phyloP scores from a whole-genome alignment of 2,113 vertebrate genomes.

The Zapus hudsonius region DNA sequence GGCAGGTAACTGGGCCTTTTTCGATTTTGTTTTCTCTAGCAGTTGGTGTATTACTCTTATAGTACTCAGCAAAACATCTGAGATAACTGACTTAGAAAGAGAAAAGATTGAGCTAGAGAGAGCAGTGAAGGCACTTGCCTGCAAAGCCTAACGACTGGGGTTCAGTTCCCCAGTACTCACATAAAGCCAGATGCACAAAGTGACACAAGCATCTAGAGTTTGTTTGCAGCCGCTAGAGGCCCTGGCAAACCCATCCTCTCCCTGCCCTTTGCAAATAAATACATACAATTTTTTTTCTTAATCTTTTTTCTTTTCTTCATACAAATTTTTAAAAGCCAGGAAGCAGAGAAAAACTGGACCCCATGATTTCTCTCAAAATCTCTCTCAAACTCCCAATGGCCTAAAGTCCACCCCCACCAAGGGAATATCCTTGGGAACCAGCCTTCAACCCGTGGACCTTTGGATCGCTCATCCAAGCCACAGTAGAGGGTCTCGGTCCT shows the following conservation, averaged over 20 bases:
- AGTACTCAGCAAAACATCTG: background rate
- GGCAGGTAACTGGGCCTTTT: background rate
- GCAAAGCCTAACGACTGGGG: too few relatives aligned
- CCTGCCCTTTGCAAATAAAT: too few relatives aligned
- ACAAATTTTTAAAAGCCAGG: background rate
- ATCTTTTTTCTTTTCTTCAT: too few relatives aligned
- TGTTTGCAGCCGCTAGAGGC: too few relatives aligned
- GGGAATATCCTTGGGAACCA: background rate
- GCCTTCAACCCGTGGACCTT: background rate
- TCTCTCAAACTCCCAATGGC: background rate
- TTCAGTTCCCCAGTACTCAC: too few relatives aligned
- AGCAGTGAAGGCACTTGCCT: background rate
- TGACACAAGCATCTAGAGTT: background rate
- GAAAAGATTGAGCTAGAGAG: background rate
- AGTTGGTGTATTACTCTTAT: background rate
- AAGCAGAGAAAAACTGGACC: background rate
- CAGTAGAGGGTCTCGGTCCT: background rate
- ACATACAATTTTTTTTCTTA: too few relatives aligned
- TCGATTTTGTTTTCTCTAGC: background rate
- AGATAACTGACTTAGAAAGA: background rate
- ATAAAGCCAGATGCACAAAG: too few relatives aligned
- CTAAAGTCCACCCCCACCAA: background rate
- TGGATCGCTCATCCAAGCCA: background rate
- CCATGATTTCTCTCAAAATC: background rate
- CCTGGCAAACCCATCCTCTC: too few relatives aligned